Evolutionary conservation across 2,888 invertebrate species (phyloP).

Genomic region (Scaptomyza reducta): DNA sequence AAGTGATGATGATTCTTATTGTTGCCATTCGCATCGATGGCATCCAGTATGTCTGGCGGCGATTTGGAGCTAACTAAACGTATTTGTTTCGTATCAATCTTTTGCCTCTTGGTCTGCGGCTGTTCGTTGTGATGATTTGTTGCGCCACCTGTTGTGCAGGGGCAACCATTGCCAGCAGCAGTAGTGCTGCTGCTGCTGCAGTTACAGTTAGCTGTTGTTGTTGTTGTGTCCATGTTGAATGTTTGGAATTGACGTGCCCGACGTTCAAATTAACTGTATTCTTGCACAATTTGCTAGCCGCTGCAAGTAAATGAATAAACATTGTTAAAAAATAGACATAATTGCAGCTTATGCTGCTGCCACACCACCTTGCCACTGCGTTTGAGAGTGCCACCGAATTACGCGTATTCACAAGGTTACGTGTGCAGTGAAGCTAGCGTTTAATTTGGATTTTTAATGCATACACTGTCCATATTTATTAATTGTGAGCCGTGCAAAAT

Average conservation of each 20-base stretch:
- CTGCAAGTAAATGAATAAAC: constrained; percentile 42
- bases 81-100: constrained; percentile 86
- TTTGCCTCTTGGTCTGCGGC: constrained; percentile 93
- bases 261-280: constrained; percentile 43
- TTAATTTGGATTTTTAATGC: constrained; percentile 16
- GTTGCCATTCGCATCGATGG: constrained; percentile 69
- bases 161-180: constrained; percentile 44
- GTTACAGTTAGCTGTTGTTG: constrained; percentile 19
- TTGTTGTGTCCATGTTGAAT: constrained; percentile 60
- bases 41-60: constrained; percentile 73
- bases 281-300: constrained; percentile 6
- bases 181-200: constrained; percentile 28
- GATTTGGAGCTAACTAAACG: constrained; percentile 52
- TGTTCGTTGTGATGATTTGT: constrained; percentile 86
- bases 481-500: neutral
- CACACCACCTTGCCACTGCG: constrained; percentile 41
- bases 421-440: constrained; percentile 67
- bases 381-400: constrained; percentile 80
- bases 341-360: constrained; percentile 3
- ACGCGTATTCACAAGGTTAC: constrained; percentile 84
- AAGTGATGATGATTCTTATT: constrained; percentile 65
- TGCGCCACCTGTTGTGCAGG: constrained; percentile 26
- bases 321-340: constrained; percentile 17
- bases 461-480: neutral
- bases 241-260: constrained; percentile 65